Base-by-base conservation (phyloP, 2,888 invertebrate species). In the Imbricaverruca yamaguchii region DNA sequence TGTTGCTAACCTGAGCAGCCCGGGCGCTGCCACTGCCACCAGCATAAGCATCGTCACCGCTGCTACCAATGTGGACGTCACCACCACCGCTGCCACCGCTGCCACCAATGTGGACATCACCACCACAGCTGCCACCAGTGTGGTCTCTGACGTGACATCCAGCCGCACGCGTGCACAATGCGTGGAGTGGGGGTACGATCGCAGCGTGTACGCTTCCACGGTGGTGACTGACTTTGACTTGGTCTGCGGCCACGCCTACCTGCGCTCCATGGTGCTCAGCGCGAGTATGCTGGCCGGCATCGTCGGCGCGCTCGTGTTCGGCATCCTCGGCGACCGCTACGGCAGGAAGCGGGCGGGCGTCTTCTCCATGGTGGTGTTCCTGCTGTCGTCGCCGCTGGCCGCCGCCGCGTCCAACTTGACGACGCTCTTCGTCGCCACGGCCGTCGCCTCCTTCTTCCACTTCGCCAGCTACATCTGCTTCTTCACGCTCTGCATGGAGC, bases 401-500 rank as follows among this genome's bases (percentile, higher is more conserved):
- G 74, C 74, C 7, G 74, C 18, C 53, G 55, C 74, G 39, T 15
- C 15, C 18, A 53, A 53, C 10, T 11, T 74, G 18, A 8, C 7
- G 12, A 1, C 15, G 53, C 53, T 53, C 18, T 18, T 74, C 7
- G 53, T 53, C 18, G 21, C 9, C 53, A 10, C 74, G 2, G 53
- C 9, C 15, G 6, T 74, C 15, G 6, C 74, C 15, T 53, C 25
- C 4, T 7, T 15, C 21, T 8, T 18, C 8, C 74, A 53, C 15
- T 9, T 53, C 53, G 74, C 53, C 53, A 74, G 18, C 0, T 74
- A 74, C 74, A 53, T 39, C 55, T 74, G 74, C 74, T 15, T 39
- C 18, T 74, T 53, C 74, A 74, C 74, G 25, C 55, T 74, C 53
- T 74, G 74, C 55, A 55, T 74, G 39, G 74, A 74, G 74, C 8